These are phyloP conservation scores for Tridacna gigas DNA, from an alignment of 2,888 invertebrate genomes.

Conservation along the genomic window DNA sequence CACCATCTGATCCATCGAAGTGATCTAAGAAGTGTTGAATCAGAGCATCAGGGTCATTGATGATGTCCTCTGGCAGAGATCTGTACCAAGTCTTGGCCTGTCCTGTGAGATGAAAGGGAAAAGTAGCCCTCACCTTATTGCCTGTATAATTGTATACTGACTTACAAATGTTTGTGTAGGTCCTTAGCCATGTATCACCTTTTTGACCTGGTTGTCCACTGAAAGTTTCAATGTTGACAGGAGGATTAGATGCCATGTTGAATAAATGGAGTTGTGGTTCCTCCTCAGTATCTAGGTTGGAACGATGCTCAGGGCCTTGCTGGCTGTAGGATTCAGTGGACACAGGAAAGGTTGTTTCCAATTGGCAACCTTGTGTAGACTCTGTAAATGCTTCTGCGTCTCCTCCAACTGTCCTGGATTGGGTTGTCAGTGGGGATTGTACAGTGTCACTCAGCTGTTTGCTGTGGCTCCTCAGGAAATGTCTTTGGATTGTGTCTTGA, in stretches of 20 bases:
- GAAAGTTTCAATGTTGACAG: too few species aligned
- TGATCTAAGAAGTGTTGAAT: neutral
- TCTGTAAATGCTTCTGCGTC: too few species aligned
- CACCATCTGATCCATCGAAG: constrained; percentile 32
- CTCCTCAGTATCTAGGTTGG: too few species aligned
- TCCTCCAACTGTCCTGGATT: too few species aligned
- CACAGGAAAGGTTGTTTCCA: too few species aligned
- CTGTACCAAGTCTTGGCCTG: constrained; percentile 25
- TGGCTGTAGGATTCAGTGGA: neutral
- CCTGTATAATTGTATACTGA: constrained; percentile 4
- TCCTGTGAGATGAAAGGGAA: constrained; percentile 14
- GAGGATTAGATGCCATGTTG: neutral
- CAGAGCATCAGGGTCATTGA: neutral
- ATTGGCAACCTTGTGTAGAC: too few species aligned
- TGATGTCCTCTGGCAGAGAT: neutral
- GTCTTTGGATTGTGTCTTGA: too few species aligned
- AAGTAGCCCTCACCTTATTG: constrained; percentile 9
- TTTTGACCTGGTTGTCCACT: constrained; percentile 16
- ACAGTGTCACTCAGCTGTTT: too few species aligned
- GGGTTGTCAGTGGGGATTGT: too few species aligned
- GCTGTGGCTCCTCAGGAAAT: too few species aligned
- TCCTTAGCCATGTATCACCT: constrained; percentile 3
- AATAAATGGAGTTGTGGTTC: neutral
- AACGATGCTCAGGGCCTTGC: neutral
- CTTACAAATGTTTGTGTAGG: constrained; percentile 11